These are phyloP conservation scores for Drosophila multiciliata DNA, from an alignment of 2,888 invertebrate genomes.

Conservation along the genomic window DNA sequence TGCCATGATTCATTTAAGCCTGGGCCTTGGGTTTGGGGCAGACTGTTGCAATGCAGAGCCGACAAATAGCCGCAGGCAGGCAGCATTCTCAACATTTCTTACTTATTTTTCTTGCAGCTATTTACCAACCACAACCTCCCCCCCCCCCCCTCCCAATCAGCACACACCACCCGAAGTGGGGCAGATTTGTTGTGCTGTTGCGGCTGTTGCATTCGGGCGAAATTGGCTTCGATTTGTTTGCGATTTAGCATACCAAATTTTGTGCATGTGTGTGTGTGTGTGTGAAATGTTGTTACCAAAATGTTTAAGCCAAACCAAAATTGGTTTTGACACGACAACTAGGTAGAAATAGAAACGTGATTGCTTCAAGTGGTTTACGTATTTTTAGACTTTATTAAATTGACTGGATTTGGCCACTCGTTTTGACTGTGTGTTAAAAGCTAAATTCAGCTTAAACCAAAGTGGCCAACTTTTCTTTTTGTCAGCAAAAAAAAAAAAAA, in stretches of 20 bases:
- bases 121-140: neutral
- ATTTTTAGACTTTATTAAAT: conserved; percentile 62
- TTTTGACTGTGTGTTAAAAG: neutral
- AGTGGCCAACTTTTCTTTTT: neutral
- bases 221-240: conserved; percentile 70
- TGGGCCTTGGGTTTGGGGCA: conserved; percentile 40
- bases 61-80: conserved; percentile 62
- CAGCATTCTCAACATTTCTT: conserved; percentile 24
- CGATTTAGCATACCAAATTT: conserved; percentile 68
- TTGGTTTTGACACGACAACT: conserved; percentile 47
- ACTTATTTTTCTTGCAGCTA: conserved; percentile 14
- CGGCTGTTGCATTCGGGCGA: conserved; percentile 12
- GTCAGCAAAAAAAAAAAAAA: neutral
- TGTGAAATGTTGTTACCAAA: conserved; percentile 39
- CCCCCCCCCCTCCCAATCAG: neutral
- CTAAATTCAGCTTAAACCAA: neutral
- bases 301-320: conserved; percentile 58
- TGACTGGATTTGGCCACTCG: conserved; percentile 57
- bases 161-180: neutral
- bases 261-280: conserved; percentile 18
- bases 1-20: conserved; percentile 76
- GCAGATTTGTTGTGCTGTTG: conserved; percentile 4
- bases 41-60: conserved; percentile 67
- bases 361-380: conserved; percentile 9
- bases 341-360: conserved; percentile 13